Conservation (phyloP, 2,888 invertebrate species). For the Cheilosia impressa region DNA sequence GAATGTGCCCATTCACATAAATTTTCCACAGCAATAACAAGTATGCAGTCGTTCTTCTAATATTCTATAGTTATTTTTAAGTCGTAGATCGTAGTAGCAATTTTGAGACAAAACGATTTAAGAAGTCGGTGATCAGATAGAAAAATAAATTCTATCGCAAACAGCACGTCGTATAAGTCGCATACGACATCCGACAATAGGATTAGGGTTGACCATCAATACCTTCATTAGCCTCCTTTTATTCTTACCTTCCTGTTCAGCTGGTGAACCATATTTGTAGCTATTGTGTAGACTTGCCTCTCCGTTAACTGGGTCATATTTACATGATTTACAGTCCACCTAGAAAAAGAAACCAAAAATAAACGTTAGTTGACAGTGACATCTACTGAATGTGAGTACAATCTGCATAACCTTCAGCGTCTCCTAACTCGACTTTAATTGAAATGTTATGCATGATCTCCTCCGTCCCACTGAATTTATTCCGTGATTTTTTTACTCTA, state of each 20-base stretch:
- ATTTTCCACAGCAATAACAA: no score
- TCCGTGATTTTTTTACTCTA: not conserved
- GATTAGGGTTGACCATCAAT: not conserved
- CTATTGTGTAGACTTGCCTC: constrained; percentile 80
- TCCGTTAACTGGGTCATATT: constrained; percentile 81
- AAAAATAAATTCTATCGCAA: no score
- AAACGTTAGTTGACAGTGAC: not conserved
- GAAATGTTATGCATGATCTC: not conserved
- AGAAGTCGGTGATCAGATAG: no score
- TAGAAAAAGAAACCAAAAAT: constrained; percentile 75
- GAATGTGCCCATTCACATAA: no score
- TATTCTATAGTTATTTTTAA: no score
- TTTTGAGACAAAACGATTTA: no score
- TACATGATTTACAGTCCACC: constrained; percentile 82
- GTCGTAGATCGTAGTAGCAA: no score
- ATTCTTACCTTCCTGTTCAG: constrained; percentile 79
- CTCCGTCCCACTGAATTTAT: no score
- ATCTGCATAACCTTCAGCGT: not conserved
- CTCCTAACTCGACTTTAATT: constrained; percentile 26
- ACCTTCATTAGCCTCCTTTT: not conserved
- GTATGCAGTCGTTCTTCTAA: no score
- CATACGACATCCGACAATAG: no score
- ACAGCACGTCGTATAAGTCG: no score
- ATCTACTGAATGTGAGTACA: not conserved
- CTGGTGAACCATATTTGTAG: constrained; percentile 79